Conservation (phyloP, 2,888 invertebrate genomes). For the Melinaea menophilus region DNA sequence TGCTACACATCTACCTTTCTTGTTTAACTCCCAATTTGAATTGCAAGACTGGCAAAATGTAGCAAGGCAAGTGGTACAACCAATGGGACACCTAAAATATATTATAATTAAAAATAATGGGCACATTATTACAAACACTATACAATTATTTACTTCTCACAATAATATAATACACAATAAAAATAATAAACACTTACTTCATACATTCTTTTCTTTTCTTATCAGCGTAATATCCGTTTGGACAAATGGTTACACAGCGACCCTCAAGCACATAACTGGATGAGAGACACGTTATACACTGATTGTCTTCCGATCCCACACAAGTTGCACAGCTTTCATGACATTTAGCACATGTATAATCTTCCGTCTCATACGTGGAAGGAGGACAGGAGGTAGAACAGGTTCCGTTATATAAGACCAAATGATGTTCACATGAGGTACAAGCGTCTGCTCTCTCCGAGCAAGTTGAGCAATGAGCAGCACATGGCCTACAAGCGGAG, state of each 20-base stretch:
- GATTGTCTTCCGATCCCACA: slow-evolving; percentile 84
- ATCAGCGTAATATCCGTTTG: slow-evolving; percentile 85
- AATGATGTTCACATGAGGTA: slow-evolving; percentile 91
- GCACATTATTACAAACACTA: background rate
- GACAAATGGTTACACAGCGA: slow-evolving; percentile 84
- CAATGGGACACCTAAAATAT: slow-evolving; percentile 81
- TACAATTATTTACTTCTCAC: too few species aligned
- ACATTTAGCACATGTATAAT: slow-evolving; percentile 89
- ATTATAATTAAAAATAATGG: background rate
- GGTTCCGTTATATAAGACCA: slow-evolving; percentile 88
- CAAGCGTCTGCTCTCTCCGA: slow-evolving; percentile 89
- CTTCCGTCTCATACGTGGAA: slow-evolving; percentile 90
- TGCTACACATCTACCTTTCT: slow-evolving; percentile 85
- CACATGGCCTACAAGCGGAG: slow-evolving; percentile 89
- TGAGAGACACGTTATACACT: slow-evolving; percentile 89
- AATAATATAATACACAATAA: background rate
- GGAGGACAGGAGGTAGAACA: slow-evolving; percentile 91
- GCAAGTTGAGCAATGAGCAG: slow-evolving; percentile 91
- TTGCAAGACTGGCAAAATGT: slow-evolving; percentile 86
- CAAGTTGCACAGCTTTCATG: slow-evolving; percentile 89
- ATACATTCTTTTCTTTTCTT: slow-evolving; percentile 88
- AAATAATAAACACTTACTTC: slow-evolving; percentile 57
- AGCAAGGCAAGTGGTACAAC: slow-evolving; percentile 86
- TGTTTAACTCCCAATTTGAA: slow-evolving; percentile 85
- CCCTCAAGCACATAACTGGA: slow-evolving; percentile 85